Percentiles rank a stretch among this genome's conserved stretches.
Evolutionary conservation across 2,113 vertebrate species (phyloP).

Genomic region (Propithecus coquereli): DNA sequence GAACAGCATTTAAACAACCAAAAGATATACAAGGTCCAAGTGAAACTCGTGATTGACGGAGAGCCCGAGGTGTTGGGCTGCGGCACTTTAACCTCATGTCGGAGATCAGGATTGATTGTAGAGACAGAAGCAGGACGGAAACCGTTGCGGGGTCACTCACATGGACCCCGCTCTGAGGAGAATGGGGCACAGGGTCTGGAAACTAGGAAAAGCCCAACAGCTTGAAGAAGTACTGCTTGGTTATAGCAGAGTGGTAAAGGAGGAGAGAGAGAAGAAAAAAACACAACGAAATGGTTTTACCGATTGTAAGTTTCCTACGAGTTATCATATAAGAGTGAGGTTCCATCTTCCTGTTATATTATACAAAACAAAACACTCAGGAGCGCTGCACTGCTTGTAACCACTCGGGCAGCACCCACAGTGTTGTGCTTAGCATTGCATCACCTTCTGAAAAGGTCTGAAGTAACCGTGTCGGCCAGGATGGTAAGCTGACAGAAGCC

Average conservation of each 20-base stretch:
- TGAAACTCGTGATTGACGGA: neutral
- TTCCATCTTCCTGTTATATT: neutral
- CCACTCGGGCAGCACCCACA: too few species aligned
- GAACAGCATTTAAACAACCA: neutral
- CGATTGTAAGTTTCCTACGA: neutral
- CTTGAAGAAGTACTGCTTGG: neutral
- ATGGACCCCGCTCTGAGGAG: neutral
- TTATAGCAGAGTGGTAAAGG: neutral
- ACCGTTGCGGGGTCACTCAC: too few species aligned
- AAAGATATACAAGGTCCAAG: neutral
- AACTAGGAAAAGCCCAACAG: neutral
- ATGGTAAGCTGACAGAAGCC: too few species aligned
- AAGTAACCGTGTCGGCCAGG: rapidly evolving
- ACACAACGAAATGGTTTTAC: neutral
- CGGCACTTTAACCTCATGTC: neutral
- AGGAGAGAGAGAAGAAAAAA: neutral
- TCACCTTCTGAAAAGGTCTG: neutral
- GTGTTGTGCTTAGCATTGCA: rapidly evolving
- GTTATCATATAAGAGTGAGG: too few species aligned
- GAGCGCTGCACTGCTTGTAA: rapidly evolving
- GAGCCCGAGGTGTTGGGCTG: neutral
- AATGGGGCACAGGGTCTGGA: neutral
- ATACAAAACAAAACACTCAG: neutral
- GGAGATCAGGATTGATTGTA: neutral
- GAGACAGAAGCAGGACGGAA: neutral